phyloP scores from a whole-genome alignment of 2,797 vertebrate genomes.

The Dendrocincla tyrannina region DNA sequence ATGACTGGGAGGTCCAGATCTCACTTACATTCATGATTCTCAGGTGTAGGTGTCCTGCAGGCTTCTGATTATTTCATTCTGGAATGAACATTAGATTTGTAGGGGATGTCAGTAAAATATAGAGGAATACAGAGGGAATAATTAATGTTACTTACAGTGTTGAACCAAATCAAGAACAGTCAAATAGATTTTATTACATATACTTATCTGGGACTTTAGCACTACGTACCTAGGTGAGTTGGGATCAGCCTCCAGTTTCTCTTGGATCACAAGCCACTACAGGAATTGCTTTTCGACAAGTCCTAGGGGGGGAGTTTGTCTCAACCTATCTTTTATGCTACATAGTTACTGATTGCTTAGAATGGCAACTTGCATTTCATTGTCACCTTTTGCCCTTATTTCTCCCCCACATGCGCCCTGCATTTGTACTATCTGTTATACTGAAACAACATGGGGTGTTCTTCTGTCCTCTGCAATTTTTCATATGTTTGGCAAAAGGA shows the following conservation, averaged over 20 bases:
- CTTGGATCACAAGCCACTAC: neutral
- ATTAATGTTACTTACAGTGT: neutral
- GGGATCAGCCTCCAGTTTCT: neutral
- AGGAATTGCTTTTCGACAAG: neutral
- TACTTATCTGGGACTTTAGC: neutral
- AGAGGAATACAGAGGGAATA: neutral
- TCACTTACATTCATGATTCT: neutral
- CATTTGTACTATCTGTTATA: neutral
- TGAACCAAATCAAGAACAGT: neutral
- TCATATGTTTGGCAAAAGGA: neutral
- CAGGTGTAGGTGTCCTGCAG: neutral
- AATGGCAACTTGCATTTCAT: neutral
- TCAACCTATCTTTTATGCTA: neutral
- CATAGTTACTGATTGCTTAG: neutral
- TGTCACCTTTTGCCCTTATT: neutral
- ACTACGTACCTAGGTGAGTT: neutral
- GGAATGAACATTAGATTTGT: neutral
- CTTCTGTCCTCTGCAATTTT: neutral
- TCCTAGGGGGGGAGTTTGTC: neutral
- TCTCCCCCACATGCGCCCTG: fast-evolving
- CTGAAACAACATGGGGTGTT: neutral
- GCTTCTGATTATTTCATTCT: neutral
- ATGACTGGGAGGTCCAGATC: neutral
- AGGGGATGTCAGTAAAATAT: neutral
- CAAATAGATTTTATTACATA: neutral